Evolutionary conservation across 1,140 invertebrate genomes (phyloP).

Genomic region (Drosophila lini): DNA sequence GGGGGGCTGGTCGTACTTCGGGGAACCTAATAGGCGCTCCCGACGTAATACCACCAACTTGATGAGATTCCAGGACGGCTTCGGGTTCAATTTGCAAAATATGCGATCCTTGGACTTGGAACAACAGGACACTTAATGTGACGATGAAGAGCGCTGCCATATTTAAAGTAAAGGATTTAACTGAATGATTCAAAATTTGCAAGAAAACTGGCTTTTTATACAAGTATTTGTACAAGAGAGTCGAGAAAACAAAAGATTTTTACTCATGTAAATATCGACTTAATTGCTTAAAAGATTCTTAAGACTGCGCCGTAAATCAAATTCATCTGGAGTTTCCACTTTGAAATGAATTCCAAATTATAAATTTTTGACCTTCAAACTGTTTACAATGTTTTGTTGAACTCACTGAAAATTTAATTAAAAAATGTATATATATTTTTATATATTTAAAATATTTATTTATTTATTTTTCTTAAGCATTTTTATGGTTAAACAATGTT

Average conservation of each 20-base stretch:
- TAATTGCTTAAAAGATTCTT: neutral
- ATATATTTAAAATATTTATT: neutral
- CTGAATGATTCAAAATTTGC: neutral
- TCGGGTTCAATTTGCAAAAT: neutral
- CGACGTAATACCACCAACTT: neutral
- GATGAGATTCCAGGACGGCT: neutral
- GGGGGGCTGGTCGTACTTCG: neutral
- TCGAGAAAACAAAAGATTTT: neutral
- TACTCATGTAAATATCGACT: neutral
- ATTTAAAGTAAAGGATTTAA: too few relatives aligned
- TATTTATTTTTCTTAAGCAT: neutral
- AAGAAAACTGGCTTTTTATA: slow-evolving; percentile 6
- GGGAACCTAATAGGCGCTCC: slow-evolving; percentile 17
- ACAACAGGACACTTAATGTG: neutral
- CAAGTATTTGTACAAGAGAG: neutral
- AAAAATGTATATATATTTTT: neutral
- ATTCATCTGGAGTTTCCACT: slow-evolving; percentile 10
- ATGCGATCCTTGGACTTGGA: slow-evolving; percentile 4
- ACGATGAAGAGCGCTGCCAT: neutral
- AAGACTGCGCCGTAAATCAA: neutral
- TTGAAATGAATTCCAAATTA: neutral
- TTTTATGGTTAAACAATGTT: slow-evolving; percentile 2
- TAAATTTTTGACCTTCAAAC: neutral
- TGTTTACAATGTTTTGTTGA: neutral
- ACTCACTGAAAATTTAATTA: neutral